phyloP scores from a whole-genome alignment of 2,113 vertebrate genomes.

The Mesocricetus auratus region DNA sequence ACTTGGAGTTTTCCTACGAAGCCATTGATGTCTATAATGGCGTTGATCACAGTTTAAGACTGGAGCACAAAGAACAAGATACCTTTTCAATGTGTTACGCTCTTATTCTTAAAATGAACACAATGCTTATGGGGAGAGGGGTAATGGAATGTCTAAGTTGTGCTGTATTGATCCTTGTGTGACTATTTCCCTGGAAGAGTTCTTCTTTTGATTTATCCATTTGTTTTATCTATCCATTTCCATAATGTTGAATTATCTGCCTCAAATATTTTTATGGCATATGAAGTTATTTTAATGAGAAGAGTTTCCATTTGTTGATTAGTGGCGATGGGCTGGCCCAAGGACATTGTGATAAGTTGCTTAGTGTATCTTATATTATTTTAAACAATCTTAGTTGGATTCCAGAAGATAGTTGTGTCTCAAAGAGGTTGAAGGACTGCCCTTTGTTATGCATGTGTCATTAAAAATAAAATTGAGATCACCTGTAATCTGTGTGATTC shows the following conservation, averaged over 20 bases:
- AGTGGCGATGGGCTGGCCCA: not conserved
- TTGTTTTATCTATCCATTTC: too few species aligned
- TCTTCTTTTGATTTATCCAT: not conserved
- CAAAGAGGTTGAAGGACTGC: not conserved
- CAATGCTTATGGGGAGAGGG: not conserved
- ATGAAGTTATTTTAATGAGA: constrained; percentile 34
- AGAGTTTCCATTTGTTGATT: not conserved
- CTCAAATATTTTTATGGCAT: constrained; percentile 27
- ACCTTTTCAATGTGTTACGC: not conserved
- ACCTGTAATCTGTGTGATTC: constrained; percentile 18
- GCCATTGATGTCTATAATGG: not conserved
- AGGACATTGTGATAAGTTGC: not conserved
- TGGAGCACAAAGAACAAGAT: not conserved
- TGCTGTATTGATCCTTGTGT: not conserved
- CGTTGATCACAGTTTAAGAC: constrained; percentile 32
- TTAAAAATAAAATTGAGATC: constrained; percentile 14
- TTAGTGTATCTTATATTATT: not conserved
- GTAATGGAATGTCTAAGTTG: not conserved
- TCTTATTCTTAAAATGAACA: constrained; percentile 9
- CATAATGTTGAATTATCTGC: not conserved
- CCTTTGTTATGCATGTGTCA: not conserved
- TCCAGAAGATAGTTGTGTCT: not conserved
- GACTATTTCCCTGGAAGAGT: not conserved
- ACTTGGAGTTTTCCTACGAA: not conserved
- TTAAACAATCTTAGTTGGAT: not conserved